These are phyloP conservation scores for Diplodus puntazzo DNA, from an alignment of 2,797 vertebrate genomes.

Conservation along the genomic window DNA sequence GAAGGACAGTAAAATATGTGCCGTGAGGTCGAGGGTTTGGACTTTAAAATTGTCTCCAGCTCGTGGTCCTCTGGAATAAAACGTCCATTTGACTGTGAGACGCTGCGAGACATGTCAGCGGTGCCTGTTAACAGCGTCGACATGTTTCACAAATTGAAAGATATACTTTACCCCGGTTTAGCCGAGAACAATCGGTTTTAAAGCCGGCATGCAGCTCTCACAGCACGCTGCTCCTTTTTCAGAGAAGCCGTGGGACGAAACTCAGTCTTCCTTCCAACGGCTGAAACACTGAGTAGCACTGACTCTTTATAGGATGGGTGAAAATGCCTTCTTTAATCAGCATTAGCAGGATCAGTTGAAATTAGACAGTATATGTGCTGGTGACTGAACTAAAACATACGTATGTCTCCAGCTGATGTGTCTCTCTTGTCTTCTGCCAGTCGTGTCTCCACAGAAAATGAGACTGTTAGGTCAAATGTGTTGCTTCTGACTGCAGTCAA, in stretches of 20 bases:
- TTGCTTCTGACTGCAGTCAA: neutral
- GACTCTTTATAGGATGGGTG: neutral
- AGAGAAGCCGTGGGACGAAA: conserved; percentile 6
- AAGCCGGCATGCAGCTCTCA: neutral
- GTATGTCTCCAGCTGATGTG: too few species aligned
- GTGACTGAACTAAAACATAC: neutral
- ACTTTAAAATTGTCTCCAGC: conserved; percentile 10
- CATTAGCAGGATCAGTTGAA: neutral
- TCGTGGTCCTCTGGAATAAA: conserved; percentile 2
- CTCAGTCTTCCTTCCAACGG: neutral
- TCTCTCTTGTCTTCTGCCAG: neutral
- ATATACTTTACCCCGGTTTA: neutral
- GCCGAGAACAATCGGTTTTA: neutral
- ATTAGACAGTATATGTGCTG: neutral
- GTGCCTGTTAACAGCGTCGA: conserved; percentile 5
- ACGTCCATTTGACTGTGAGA: neutral
- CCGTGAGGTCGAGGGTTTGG: neutral
- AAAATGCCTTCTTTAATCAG: neutral
- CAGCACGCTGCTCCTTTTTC: neutral
- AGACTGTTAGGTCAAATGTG: neutral
- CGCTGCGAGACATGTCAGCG: neutral
- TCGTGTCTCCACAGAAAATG: neutral
- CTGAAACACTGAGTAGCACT: neutral
- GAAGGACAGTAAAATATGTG: conserved; percentile 10
- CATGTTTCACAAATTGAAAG: neutral